Conservation (phyloP, 2,113 vertebrate species). For the Bubo scandiacus region DNA sequence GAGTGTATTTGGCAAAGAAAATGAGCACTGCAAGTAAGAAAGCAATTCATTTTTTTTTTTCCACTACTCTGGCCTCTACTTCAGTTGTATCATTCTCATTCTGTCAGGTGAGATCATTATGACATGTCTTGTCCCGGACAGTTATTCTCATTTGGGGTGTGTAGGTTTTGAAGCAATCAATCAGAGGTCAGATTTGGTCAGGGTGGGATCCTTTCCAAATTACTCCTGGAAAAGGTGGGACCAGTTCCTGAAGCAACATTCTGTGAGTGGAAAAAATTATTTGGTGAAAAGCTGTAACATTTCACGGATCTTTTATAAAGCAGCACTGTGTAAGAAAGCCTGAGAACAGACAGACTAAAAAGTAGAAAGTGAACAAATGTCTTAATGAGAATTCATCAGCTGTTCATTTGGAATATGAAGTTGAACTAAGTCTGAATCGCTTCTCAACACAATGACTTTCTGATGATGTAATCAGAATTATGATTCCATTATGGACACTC, state of each 20-base stretch:
- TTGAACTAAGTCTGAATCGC: neutral
- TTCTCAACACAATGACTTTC: neutral
- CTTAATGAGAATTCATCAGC: neutral
- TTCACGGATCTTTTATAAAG: neutral
- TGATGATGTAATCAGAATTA: neutral
- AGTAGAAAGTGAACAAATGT: neutral
- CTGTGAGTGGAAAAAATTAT: slow-evolving; percentile 49
- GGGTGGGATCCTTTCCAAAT: slow-evolving; percentile 38
- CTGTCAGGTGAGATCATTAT: slow-evolving; percentile 60
- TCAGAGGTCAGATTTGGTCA: slow-evolving; percentile 48
- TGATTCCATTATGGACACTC: neutral
- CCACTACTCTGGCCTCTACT: slow-evolving; percentile 28
- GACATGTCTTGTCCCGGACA: slow-evolving; percentile 25
- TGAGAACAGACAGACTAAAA: neutral
- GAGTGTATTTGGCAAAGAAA: slow-evolving; percentile 36
- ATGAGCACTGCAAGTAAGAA: neutral
- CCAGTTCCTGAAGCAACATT: slow-evolving; percentile 46
- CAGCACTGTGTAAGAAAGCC: neutral
- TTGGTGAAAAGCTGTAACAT: slow-evolving; percentile 43
- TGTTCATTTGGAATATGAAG: neutral
- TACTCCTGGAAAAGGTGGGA: slow-evolving; percentile 49
- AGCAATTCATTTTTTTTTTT: neutral
- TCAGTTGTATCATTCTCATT: slow-evolving; percentile 22
- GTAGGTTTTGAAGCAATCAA: slow-evolving; percentile 31
- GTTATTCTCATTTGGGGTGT: slow-evolving; percentile 14